Percentiles rank a stretch among this genome's conserved stretches.
phyloP scores from a whole-genome alignment of 2,797 vertebrate species.

The Danio aesculapii region DNA sequence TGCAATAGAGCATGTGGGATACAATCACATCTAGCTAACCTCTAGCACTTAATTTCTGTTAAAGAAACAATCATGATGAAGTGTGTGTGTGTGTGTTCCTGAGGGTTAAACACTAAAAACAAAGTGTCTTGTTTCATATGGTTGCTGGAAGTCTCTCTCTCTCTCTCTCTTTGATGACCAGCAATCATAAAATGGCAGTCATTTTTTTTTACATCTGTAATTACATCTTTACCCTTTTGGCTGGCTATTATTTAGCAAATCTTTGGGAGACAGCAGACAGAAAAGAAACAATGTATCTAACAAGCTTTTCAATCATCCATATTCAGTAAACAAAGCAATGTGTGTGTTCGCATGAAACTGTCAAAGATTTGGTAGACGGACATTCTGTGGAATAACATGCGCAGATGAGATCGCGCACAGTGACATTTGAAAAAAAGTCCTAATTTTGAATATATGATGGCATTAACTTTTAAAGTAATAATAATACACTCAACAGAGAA shows the following conservation, averaged over 20 bases:
- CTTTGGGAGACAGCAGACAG: neutral
- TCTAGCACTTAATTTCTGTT: neutral
- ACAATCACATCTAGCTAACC: neutral
- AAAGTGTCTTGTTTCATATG: constrained; percentile 48
- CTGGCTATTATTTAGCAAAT: neutral
- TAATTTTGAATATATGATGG: neutral
- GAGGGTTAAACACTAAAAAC: constrained; percentile 31
- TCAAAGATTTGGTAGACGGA: neutral
- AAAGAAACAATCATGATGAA: neutral
- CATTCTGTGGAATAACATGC: neutral
- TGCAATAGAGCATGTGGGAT: neutral
- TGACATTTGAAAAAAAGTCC: neutral
- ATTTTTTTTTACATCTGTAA: constrained; percentile 71
- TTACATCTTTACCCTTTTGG: constrained; percentile 69
- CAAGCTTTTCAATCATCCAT: neutral
- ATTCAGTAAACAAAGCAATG: neutral
- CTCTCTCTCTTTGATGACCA: constrained; percentile 25
- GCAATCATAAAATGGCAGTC: constrained; percentile 67
- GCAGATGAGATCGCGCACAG: neutral
- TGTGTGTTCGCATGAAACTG: neutral
- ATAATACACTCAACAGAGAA: neutral
- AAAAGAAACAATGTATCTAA: neutral
- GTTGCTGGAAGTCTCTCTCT: constrained; percentile 21
- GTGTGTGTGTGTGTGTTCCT: neutral
- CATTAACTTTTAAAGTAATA: neutral